Conservation (phyloP, 2,888 invertebrate species). For the Eupithecia subfuscata region DNA sequence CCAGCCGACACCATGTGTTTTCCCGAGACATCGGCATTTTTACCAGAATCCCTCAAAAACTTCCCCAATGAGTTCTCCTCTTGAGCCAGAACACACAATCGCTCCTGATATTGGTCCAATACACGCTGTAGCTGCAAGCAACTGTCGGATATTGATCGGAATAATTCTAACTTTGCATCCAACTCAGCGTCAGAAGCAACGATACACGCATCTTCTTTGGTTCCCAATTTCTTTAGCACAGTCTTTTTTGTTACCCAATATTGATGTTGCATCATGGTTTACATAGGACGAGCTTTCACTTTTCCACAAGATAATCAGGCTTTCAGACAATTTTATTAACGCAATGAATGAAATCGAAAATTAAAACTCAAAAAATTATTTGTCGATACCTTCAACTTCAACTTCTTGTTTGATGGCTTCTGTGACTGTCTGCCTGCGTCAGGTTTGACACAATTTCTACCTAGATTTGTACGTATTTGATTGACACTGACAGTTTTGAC, state of each 20-base stretch:
- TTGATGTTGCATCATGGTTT: constrained; percentile 92
- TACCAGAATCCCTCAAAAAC: constrained; percentile 96
- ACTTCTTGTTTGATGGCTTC: too few species aligned
- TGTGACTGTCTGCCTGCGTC: too few species aligned
- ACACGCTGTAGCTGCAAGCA: constrained; percentile 93
- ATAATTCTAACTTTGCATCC: constrained; percentile 97
- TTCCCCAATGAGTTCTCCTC: constrained; percentile 97
- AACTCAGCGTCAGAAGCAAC: constrained; percentile 98
- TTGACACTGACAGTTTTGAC: too few species aligned
- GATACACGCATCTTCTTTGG: constrained; percentile 98
- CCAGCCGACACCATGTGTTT: constrained; percentile 86
- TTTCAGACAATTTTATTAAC: not conserved
- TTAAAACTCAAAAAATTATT: too few species aligned
- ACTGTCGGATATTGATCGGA: constrained; percentile 95
- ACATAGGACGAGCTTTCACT: constrained; percentile 19
- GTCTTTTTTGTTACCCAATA: constrained; percentile 99
- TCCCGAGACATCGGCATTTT: constrained; percentile 93
- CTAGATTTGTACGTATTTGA: too few species aligned
- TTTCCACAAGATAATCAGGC: not conserved
- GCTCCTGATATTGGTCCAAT: constrained; percentile 96
- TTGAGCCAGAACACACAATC: constrained; percentile 95
- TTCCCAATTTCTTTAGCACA: constrained; percentile 95
- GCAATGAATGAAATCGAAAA: too few species aligned
- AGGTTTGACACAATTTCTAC: too few species aligned
- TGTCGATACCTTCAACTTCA: too few species aligned